Conservation (phyloP, 2,888 invertebrate genomes). For the Archips crataeganus region DNA sequence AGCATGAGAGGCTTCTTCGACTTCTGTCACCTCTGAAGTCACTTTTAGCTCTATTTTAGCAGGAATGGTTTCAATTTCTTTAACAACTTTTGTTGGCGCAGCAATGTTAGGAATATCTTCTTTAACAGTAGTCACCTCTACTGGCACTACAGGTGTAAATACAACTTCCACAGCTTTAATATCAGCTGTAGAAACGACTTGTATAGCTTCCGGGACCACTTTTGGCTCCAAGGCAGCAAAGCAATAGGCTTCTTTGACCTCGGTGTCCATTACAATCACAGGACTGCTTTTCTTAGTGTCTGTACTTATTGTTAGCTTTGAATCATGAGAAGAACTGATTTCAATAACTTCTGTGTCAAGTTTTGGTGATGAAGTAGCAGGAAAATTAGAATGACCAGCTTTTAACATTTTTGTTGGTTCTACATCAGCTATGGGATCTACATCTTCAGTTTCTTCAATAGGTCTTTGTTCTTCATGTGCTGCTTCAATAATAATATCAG, state of each 20-base stretch:
- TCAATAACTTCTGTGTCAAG: not conserved
- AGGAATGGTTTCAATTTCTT: too few species aligned
- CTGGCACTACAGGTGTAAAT: not conserved
- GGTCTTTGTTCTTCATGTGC: not conserved
- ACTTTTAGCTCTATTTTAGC: too few species aligned
- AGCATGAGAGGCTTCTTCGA: not conserved
- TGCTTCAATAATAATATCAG: constrained; percentile 28
- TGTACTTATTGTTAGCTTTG: not conserved
- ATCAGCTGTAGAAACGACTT: not conserved
- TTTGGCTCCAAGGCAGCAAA: not conserved
- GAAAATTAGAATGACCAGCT: too few species aligned
- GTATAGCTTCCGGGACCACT: not conserved
- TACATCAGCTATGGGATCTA: not conserved
- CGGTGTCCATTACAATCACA: not conserved
- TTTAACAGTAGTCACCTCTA: not conserved
- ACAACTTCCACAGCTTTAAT: not conserved
- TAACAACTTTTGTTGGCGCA: not conserved
- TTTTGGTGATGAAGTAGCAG: not conserved
- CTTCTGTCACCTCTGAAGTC: not conserved
- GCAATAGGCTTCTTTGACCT: not conserved
- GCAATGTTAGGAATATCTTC: not conserved
- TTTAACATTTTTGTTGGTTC: not conserved
- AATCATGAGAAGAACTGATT: not conserved
- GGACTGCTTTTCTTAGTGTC: not conserved
- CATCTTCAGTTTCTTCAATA: not conserved